phyloP scores from a whole-genome alignment of 1,140 invertebrate genomes.

The Drosophila baimaii region DNA sequence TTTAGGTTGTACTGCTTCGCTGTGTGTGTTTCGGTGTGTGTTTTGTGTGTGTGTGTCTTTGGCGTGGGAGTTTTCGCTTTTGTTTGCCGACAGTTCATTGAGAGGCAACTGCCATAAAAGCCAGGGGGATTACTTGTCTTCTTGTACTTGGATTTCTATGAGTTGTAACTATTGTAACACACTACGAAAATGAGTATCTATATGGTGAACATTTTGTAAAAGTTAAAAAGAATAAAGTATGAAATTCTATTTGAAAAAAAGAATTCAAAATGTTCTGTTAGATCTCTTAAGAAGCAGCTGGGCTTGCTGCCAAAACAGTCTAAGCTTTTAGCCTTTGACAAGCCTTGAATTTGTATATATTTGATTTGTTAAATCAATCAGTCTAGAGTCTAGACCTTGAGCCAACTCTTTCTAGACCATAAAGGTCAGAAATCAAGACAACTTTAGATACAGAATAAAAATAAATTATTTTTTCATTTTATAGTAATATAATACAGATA shows the following conservation, averaged over 20 bases:
- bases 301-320: neutral
- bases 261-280: neutral
- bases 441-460: neutral
- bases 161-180: slow-evolving; percentile 8
- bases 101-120: slow-evolving; percentile 37
- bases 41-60: slow-evolving; percentile 37
- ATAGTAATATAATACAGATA: neutral
- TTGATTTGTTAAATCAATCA: slow-evolving; percentile 13
- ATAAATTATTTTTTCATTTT: neutral
- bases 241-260: no score
- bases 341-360: neutral
- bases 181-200: neutral
- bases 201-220: neutral
- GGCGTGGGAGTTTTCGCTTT: slow-evolving; percentile 74
- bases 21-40: slow-evolving; percentile 15
- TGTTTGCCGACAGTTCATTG: slow-evolving; percentile 64
- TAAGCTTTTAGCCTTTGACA: neutral
- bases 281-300: neutral
- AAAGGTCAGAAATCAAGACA: slow-evolving; percentile 8
- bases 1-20: slow-evolving; percentile 21
- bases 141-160: slow-evolving; percentile 45
- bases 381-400: slow-evolving; percentile 10
- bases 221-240: neutral
- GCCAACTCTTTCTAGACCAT: neutral
- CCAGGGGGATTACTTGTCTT: slow-evolving; percentile 30